Conservation (phyloP, 2,113 vertebrate species). For the Mormoops blainvillei region DNA sequence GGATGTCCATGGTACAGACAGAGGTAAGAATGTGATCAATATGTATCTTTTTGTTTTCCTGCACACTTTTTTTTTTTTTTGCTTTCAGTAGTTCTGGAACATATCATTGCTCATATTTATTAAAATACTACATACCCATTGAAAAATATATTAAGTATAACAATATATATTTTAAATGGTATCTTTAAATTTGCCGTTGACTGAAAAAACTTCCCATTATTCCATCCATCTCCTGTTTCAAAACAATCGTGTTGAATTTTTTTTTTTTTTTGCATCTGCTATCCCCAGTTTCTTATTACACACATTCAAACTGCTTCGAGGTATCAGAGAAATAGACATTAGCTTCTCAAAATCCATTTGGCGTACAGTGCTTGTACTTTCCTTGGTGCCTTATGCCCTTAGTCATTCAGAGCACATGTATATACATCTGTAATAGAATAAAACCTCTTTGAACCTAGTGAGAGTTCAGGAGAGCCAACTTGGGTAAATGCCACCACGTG, state of each 20-base stretch:
- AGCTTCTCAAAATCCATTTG: neutral
- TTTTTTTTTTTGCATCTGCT: neutral
- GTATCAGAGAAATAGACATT: neutral
- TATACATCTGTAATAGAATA: neutral
- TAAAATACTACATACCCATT: neutral
- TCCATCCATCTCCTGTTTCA: neutral
- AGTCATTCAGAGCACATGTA: neutral
- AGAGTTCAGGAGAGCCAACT: neutral
- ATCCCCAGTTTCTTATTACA: neutral
- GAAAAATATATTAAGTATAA: neutral
- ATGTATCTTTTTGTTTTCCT: accelerated
- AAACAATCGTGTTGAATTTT: neutral
- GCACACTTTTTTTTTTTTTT: neutral
- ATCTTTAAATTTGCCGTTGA: neutral
- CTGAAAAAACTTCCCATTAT: neutral
- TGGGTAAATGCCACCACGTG: neutral
- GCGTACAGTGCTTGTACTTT: accelerated
- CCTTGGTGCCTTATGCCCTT: accelerated
- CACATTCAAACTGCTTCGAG: neutral
- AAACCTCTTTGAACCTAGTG: neutral
- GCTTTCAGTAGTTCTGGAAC: neutral
- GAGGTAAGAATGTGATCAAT: conserved; percentile 83
- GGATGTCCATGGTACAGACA: conserved; percentile 98
- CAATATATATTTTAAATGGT: neutral
- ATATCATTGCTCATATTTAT: neutral